phyloP scores from a whole-genome alignment of 2,888 invertebrate species.

The Cabera pusaria region DNA sequence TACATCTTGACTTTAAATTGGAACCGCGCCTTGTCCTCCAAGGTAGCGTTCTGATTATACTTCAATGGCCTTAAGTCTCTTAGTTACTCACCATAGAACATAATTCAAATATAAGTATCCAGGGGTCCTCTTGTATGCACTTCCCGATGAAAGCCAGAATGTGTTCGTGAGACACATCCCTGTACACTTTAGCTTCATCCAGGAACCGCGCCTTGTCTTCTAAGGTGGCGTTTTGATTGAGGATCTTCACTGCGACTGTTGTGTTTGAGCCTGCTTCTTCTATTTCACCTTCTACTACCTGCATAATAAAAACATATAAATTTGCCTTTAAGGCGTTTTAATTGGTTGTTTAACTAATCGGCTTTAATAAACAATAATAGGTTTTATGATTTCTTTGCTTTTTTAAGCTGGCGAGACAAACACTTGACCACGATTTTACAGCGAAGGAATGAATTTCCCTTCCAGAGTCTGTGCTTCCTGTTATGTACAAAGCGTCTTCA shows the following conservation, averaged over 20 bases:
- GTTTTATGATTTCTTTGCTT: no score
- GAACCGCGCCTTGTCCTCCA: slow-evolving; percentile 90
- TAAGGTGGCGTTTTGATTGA: slow-evolving; percentile 90
- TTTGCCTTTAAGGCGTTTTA: no score
- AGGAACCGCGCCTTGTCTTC: slow-evolving; percentile 91
- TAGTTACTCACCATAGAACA: slow-evolving; percentile 84
- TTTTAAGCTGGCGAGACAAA: no score
- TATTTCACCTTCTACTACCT: slow-evolving; percentile 92
- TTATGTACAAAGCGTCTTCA: no score
- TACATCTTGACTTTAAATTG: slow-evolving; percentile 89
- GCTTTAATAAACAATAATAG: no score
- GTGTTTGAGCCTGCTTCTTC: slow-evolving; percentile 59
- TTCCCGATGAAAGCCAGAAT: slow-evolving; percentile 88
- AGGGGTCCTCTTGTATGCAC: slow-evolving; percentile 91
- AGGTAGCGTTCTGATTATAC: slow-evolving; percentile 90
- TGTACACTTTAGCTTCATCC: slow-evolving; percentile 88
- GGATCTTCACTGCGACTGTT: slow-evolving; percentile 90
- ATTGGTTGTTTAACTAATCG: no score
- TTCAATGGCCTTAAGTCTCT: no score
- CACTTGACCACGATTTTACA: no score
- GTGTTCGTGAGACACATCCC: slow-evolving; percentile 88
- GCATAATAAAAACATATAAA: slow-evolving; percentile 6
- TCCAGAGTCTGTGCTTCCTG: no score
- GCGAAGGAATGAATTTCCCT: no score
- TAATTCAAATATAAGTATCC: slow-evolving; percentile 90